These are phyloP conservation scores for Philaenus spumarius DNA, from an alignment of 1,140 invertebrate species.

Conservation along the genomic window DNA sequence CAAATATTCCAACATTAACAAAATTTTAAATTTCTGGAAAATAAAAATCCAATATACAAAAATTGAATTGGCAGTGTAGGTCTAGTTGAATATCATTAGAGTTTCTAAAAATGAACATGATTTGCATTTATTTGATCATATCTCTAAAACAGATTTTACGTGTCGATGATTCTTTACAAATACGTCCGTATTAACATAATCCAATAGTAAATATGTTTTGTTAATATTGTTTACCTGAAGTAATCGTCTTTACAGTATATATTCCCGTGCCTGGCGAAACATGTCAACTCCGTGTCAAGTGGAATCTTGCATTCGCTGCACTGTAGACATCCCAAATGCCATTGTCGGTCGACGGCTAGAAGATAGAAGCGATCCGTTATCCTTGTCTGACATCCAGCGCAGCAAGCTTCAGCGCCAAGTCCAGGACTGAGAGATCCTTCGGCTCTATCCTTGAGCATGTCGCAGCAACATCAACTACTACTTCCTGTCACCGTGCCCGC, in stretches of 20 bases:
- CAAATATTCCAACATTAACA: too few species aligned
- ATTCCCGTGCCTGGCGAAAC: slow-evolving; percentile 81
- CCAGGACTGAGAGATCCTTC: slow-evolving; percentile 17
- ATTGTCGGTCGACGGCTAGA: slow-evolving; percentile 78
- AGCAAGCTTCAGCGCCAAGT: slow-evolving; percentile 35
- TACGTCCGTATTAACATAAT: too few species aligned
- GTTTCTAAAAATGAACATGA: too few species aligned
- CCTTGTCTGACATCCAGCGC: slow-evolving; percentile 49
- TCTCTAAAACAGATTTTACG: too few species aligned
- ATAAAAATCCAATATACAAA: too few species aligned
- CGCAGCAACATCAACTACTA: neutral
- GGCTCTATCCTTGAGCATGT: slow-evolving; percentile 31
- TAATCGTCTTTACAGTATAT: slow-evolving; percentile 96
- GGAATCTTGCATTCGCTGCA: slow-evolving; percentile 81
- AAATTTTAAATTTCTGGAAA: too few species aligned
- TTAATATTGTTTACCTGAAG: slow-evolving; percentile 72
- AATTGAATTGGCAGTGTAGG: too few species aligned
- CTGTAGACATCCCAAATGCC: slow-evolving; percentile 80
- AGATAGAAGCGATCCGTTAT: slow-evolving; percentile 70
- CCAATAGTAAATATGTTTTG: too few species aligned
- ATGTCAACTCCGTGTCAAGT: slow-evolving; percentile 78
- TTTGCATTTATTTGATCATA: too few species aligned
- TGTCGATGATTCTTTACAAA: too few species aligned
- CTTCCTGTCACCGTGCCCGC: too few species aligned
- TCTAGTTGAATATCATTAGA: too few species aligned